A percentile compares a stretch with the other conserved stretches of the same genome.
phyloP scores from a whole-genome alignment of 1,140 invertebrate species.

The Ostrea denselamellosa region DNA sequence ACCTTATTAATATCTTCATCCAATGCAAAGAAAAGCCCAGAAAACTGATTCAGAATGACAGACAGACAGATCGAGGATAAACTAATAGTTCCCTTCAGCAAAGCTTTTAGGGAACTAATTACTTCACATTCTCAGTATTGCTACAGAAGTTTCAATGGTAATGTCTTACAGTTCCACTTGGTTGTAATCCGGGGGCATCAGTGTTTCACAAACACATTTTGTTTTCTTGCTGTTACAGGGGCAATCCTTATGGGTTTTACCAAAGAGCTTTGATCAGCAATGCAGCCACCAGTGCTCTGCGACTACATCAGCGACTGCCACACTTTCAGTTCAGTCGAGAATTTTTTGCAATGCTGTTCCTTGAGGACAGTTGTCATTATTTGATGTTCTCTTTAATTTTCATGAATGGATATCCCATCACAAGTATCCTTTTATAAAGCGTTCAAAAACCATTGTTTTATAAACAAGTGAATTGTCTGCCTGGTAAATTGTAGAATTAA shows the following conservation, averaged over 20 bases:
- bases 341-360: conserved; percentile 88
- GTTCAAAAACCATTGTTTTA: not conserved
- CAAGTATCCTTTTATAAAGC: conserved; percentile 85
- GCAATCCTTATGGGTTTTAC: conserved; percentile 89
- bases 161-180: no score
- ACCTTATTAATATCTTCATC: no score
- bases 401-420: conserved; percentile 91
- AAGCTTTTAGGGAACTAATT: no score
- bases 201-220: not conserved
- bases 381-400: conserved; percentile 96
- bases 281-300: conserved; percentile 94
- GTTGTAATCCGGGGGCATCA: no score
- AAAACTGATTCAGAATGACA: no score
- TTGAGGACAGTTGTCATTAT: conserved; percentile 98
- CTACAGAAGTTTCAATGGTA: no score
- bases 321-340: conserved; percentile 87
- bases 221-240: conserved; percentile 80
- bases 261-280: conserved; percentile 94
- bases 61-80: no score
- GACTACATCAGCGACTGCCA: conserved; percentile 95
- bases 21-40: no score
- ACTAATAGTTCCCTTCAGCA: no score
- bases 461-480: not conserved
- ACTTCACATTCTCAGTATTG: no score
- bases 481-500: not conserved